These are phyloP conservation scores for Hestina assimilis DNA, from an alignment of 1,140 invertebrate species.

Conservation along the genomic window DNA sequence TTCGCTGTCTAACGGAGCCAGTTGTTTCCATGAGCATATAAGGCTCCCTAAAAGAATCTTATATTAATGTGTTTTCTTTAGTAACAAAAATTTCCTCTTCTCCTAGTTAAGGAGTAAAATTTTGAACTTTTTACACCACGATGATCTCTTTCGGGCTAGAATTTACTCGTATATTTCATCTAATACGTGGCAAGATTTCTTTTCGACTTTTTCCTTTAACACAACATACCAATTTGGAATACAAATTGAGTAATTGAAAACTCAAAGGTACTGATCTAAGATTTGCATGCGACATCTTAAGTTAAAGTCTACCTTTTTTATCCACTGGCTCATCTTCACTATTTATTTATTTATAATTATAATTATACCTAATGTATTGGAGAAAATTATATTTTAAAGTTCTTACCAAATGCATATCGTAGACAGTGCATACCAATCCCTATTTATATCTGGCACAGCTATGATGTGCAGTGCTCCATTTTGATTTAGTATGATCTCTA, in stretches of 20 bases:
- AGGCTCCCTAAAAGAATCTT: slow-evolving; percentile 51
- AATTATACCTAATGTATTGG: not conserved
- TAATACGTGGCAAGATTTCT: too few relatives aligned
- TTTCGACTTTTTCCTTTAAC: too few relatives aligned
- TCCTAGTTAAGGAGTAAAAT: too few relatives aligned
- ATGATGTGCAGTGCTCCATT: slow-evolving; percentile 46
- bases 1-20: slow-evolving; percentile 51
- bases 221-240: too few relatives aligned
- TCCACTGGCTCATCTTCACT: too few relatives aligned
- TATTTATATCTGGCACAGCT: slow-evolving; percentile 53
- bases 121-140: too few relatives aligned
- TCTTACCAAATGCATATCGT: slow-evolving; percentile 65
- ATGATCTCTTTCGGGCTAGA: too few relatives aligned
- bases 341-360: too few relatives aligned
- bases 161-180: too few relatives aligned
- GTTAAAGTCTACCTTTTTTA: not conserved
- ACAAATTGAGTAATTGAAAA: too few relatives aligned
- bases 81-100: too few relatives aligned
- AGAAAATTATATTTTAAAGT: not conserved
- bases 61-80: not conserved
- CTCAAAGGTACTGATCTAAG: too few relatives aligned
- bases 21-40: slow-evolving; percentile 53
- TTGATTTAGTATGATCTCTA: slow-evolving; percentile 48
- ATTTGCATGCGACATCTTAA: not conserved
- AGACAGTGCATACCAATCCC: slow-evolving; percentile 56